Evolutionary conservation across 2,797 vertebrate genomes (phyloP).

Genomic region (Chloroceryle amazona): DNA sequence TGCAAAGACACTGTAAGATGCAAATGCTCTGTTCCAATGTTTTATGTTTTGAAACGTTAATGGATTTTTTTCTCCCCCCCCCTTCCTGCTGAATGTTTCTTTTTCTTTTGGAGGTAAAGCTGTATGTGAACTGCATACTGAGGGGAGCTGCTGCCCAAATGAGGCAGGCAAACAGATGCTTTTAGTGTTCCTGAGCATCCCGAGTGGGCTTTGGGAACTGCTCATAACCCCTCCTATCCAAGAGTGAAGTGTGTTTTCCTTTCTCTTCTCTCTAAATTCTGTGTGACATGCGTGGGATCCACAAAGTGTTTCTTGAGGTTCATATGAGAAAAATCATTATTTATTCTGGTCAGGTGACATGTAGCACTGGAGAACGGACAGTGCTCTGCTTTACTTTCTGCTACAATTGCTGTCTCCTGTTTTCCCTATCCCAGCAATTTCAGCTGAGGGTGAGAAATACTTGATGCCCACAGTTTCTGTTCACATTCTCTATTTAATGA

Average conservation of each 20-base stretch:
- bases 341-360: slow-evolving; percentile 44
- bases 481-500: slow-evolving; percentile 1
- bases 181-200: not conserved
- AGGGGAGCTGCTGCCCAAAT: not conserved
- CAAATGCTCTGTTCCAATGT: slow-evolving; percentile 1
- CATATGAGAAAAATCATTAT: slow-evolving; percentile 23
- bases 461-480: slow-evolving; percentile 21
- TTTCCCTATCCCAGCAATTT: not conserved
- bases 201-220: not conserved
- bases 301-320: slow-evolving; percentile 18
- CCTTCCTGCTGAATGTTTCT: not conserved
- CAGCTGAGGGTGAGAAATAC: slow-evolving; percentile 31
- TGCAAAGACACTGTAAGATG: slow-evolving; percentile 35
- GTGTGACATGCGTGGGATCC: not conserved
- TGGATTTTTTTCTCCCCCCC: not conserved
- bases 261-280: not conserved
- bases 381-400: slow-evolving; percentile 44
- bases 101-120: slow-evolving; percentile 26
- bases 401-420: slow-evolving; percentile 7
- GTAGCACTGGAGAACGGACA: not conserved
- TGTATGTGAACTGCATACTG: slow-evolving; percentile 34
- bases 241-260: not conserved
- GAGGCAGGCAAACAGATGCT: not conserved
- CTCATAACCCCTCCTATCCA: not conserved
- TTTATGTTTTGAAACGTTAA: slow-evolving; percentile 7